Conservation (phyloP, 2,797 vertebrate genomes). For the Leptoclinus maculatus region DNA sequence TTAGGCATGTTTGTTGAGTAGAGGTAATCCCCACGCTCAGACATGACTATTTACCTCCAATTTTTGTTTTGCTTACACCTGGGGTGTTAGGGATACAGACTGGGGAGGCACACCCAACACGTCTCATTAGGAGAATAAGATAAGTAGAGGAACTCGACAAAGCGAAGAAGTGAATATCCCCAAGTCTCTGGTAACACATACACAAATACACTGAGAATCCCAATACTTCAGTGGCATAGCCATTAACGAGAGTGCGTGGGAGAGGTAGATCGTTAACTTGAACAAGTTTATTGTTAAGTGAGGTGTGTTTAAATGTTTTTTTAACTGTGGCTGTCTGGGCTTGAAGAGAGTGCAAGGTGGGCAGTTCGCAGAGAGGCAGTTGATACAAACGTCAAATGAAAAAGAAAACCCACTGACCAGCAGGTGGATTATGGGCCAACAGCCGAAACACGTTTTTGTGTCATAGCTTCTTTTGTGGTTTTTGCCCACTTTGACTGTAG, state of each 20-base stretch:
- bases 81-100: conserved; percentile 25
- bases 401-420: conserved; percentile 39
- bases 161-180: conserved; percentile 25
- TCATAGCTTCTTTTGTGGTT: conserved; percentile 36
- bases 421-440: conserved; percentile 62
- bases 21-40: conserved; percentile 64
- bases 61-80: conserved; percentile 13
- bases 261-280: conserved; percentile 57
- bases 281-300: conserved; percentile 72
- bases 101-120: conserved; percentile 17
- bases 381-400: conserved; percentile 35
- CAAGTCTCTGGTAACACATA: not conserved
- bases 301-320: conserved; percentile 67
- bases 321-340: conserved; percentile 59
- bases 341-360: conserved; percentile 64
- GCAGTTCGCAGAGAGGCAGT: conserved; percentile 56
- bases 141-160: conserved; percentile 12
- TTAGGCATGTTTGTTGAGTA: conserved; percentile 34
- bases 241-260: conserved; percentile 45
- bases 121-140: conserved; percentile 26
- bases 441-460: conserved; percentile 53
- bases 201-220: conserved; percentile 37
- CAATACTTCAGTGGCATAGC: conserved; percentile 38
- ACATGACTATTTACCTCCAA: conserved; percentile 67
- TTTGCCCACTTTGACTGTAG: conserved; percentile 41